phyloP scores from a whole-genome alignment of 2,113 vertebrate genomes.

The Clarias batrachus region DNA sequence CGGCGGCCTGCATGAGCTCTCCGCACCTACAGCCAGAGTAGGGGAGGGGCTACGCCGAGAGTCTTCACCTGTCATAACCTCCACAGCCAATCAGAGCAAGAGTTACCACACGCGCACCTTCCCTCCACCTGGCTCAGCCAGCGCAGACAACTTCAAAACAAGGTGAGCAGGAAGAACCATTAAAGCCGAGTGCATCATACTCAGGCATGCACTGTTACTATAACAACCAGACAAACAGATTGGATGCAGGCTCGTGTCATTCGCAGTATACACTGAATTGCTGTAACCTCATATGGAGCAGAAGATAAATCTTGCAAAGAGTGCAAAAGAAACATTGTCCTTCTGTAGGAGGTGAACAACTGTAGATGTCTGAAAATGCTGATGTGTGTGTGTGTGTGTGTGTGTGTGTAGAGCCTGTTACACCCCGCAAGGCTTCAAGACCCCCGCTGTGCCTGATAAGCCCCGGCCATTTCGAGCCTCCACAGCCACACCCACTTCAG shows the following conservation, averaged over 20 bases:
- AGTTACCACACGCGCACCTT: slow-evolving; percentile 79
- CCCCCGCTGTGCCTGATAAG: slow-evolving; percentile 66
- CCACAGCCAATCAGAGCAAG: slow-evolving; percentile 71
- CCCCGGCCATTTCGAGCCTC: slow-evolving; percentile 68
- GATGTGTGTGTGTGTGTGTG: slow-evolving; percentile 22
- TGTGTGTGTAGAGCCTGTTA: slow-evolving; percentile 66
- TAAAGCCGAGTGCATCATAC: background rate
- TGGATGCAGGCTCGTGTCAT: background rate
- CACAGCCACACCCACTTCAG: slow-evolving; percentile 64
- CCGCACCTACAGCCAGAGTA: slow-evolving; percentile 20
- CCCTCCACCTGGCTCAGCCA: slow-evolving; percentile 70
- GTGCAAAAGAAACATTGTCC: background rate
- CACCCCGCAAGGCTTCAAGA: slow-evolving; percentile 80
- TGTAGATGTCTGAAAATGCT: background rate
- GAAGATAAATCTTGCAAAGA: background rate
- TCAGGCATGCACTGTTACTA: background rate
- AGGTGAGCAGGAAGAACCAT: slow-evolving; percentile 47
- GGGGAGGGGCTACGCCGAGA: slow-evolving; percentile 73
- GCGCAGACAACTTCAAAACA: slow-evolving; percentile 70
- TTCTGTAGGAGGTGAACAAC: background rate
- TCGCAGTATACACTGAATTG: background rate
- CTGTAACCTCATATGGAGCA: background rate
- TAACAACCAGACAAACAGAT: background rate
- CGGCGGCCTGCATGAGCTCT: slow-evolving; percentile 68
- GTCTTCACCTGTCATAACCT: slow-evolving; percentile 66